phyloP scores from a whole-genome alignment of 2,888 invertebrate genomes.

The Linnaemya tessellans region DNA sequence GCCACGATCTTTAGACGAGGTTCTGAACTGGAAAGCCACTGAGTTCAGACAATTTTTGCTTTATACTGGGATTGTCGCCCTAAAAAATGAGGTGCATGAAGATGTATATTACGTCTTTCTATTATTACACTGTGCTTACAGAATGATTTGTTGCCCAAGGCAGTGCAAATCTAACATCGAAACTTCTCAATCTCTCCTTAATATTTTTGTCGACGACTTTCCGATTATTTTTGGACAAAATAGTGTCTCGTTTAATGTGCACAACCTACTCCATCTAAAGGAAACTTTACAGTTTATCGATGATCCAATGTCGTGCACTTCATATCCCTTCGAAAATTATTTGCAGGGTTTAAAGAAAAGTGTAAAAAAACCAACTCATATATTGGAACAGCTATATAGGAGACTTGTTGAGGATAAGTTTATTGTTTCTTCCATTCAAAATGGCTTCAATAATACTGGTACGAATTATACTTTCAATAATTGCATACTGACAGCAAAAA shows the following conservation, averaged over 20 bases:
- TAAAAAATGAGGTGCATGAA: conserved; percentile 11
- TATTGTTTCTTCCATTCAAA: conserved; percentile 14
- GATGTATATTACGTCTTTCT: conserved; percentile 51
- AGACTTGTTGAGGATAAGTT: conserved; percentile 27
- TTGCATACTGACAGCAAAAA: neutral
- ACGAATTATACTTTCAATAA: neutral
- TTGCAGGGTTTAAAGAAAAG: conserved; percentile 33
- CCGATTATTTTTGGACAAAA: no score
- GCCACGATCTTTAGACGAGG: neutral
- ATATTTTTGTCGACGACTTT: conserved; percentile 11
- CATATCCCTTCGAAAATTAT: neutral
- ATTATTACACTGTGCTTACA: conserved; percentile 61
- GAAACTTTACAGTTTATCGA: conserved; percentile 68
- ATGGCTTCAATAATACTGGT: no score
- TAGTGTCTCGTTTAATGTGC: no score
- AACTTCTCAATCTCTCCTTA: conserved; percentile 51
- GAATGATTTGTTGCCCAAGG: conserved; percentile 48
- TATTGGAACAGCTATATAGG: conserved; percentile 43
- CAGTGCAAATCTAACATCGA: conserved; percentile 64
- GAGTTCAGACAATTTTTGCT: conserved; percentile 67
- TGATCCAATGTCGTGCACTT: conserved; percentile 20
- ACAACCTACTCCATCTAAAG: conserved; percentile 67
- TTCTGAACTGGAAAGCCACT: conserved; percentile 56
- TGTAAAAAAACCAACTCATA: conserved; percentile 47
- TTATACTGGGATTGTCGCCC: conserved; percentile 52